Percentiles rank a stretch among this genome's conserved stretches.
These are phyloP conservation scores for Callyntrura sp. DNA, from an alignment of 2,888 invertebrate species.

Conservation along the genomic window DNA sequence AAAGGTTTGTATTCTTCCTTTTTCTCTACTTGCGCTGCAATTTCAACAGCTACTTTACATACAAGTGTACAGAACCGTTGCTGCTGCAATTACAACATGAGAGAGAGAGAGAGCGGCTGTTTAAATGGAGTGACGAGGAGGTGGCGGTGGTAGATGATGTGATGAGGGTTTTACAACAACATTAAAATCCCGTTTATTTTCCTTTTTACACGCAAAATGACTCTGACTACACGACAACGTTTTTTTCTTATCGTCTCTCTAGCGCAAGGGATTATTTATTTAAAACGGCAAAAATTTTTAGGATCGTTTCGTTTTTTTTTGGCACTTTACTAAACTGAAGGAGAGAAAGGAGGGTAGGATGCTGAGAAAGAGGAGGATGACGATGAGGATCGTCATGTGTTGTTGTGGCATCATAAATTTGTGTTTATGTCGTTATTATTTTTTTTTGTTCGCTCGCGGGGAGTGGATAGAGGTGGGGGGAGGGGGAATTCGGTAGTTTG, in stretches of 20 bases:
- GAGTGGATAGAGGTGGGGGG: too few species aligned
- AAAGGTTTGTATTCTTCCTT: background rate
- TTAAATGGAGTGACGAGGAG: background rate
- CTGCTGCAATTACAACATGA: background rate
- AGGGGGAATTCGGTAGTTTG: slow-evolving; percentile 15
- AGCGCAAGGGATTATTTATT: background rate
- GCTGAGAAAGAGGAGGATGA: too few species aligned
- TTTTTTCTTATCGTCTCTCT: background rate
- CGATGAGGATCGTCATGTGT: too few species aligned
- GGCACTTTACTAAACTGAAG: slow-evolving; percentile 64
- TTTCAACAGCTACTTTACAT: background rate
- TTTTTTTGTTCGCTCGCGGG: too few species aligned
- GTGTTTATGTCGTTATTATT: background rate
- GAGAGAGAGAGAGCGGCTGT: background rate
- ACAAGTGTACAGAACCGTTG: background rate
- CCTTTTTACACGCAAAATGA: slow-evolving; percentile 32
- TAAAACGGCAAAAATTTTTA: too few species aligned
- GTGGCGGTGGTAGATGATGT: slow-evolving; percentile 21
- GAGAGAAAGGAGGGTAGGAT: background rate
- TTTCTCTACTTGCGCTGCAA: background rate
- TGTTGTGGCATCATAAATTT: too few species aligned
- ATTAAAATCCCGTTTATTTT: slow-evolving; percentile 45
- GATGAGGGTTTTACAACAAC: slow-evolving; percentile 44
- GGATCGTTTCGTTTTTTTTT: slow-evolving; percentile 55
- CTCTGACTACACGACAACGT: background rate